Evolutionary conservation across 2,113 vertebrate species (phyloP), one percentile per base, ranked within the genome.

Genomic region (Leucopsar rothschildi): DNA sequence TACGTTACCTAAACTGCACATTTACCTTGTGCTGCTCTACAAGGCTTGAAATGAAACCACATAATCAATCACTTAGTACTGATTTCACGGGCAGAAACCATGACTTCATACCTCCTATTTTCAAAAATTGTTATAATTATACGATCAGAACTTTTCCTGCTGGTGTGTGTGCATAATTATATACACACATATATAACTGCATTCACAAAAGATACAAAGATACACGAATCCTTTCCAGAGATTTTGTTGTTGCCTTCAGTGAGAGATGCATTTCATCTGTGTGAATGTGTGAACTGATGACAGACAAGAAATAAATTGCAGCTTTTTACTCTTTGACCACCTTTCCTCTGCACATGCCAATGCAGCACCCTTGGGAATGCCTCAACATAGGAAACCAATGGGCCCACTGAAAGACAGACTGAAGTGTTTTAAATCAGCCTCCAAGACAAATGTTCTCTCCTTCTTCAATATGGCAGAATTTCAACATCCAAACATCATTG

Each of bases 61-160:
- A 12, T 42, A 44, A 22, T 70, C 35, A 82, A 11, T 35, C 24
- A 53, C 37, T 49, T 61, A 71, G 59, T 17, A 68, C 33, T 45
- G 49, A 75, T 29, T 59, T 37, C 25, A 23, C 16, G 27, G 33
- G 10, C 10, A 82, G n/a, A 86, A 86, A 82, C 37, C 18, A 37
- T 8, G 12, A 39, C 31, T 52, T 66, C 23, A n/a, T 19, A 42
- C 5, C 15, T 69, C 8, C 20, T 39, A 8, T 18, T 83, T 59
- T 4, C 47, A 52, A 12, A 19, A 78, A 24, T 4, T 1, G 3
- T 23, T 59, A 6, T 52, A 88, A 59, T 1, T 0, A 59, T 25
- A 42, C 59, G 10, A 66, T 59, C 27, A 64, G 60, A 59, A 66
- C 8, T 44, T 63, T 81, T 61, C 21, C 50, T 70, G 5, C 39